Base-by-base conservation (phyloP, 2,797 vertebrate genomes). In the Enteromius paludinosus region DNA sequence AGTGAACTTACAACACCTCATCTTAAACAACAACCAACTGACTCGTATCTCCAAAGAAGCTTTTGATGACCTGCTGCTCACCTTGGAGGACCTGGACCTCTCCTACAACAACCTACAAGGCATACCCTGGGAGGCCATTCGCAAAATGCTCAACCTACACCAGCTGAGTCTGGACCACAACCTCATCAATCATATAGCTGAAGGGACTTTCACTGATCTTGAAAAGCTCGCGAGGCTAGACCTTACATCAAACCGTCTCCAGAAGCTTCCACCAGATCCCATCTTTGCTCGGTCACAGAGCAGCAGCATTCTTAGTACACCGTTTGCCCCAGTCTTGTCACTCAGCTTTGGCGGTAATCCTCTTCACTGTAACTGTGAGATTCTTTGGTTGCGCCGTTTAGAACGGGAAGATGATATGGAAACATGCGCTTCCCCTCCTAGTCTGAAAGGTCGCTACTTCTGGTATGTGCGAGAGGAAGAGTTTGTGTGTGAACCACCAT, bases 121-220 rank as follows among this genome's bases (percentile, higher is more conserved):
- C 35, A 94, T 99, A 89, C 98, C 98, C 83, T 99, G 98, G 97
- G 97, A 96, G 59, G 94, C 97, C n/a, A 92, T 99, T 87, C 94
- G 96, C 84, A 97, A 96, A 90, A 99, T 99, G 98, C 92, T 97
- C 82, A 98, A 96, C 91, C 94, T 99, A 45, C 98, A 99, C 90
- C 97, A 99, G 86, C 95, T 99, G 81, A 99, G 98, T 91, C 91
- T 99, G 89, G 98, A 99, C 88, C 98, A 99, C 91, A 99, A 99
- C 87, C 95, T 99, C 62, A 95, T 99, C 82, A 90, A 90, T 86
- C 95, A 97, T 87, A 99, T 99, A 45, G 90, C 95, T 0, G 97
- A 99, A 83, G 98, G 97, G 64, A 99, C 98, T 0, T 99, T 99
- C 87, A 93, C 96, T 15, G 97, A 99, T 88, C 95, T 99, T 82